Base-by-base conservation (phyloP, 2,797 vertebrate species). In the Muscicapa striata region DNA sequence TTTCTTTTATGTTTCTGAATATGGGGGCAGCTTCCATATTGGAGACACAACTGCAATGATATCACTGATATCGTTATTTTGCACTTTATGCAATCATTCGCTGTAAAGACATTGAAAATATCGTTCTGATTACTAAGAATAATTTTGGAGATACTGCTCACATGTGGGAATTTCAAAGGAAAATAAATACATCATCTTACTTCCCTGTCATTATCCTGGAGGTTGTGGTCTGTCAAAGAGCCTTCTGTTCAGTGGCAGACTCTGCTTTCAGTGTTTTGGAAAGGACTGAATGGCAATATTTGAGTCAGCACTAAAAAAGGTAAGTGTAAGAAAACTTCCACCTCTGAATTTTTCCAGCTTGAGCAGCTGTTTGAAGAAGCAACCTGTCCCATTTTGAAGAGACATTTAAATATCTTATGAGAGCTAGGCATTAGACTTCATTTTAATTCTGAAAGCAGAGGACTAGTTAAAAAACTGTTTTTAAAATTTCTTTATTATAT, bases 331-430 rank as follows among this genome's bases (percentile, higher is more conserved):
- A 80, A 91, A 89, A 70, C 11, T 10, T 84, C 22, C 30, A 55
- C 15, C 30, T 92, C 75, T 81, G 52, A 83, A 69, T 81, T 91
- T 87, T 84, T 93, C 51, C 79, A 87, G 32, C n/a, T 45, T 90
- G 34, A 85, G 15, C 46, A 89, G 34, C 59, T 52, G 6, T 82
- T 77, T 79, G 36, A 84, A 95, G 58, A 57, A 95, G 63, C 55
- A 88, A 54, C 32, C 41, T 72, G 21, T 32, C 36, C 40, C 34
- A 30, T 55, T 79, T 90, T 79, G 41, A 58, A 59, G 52, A 74
- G 6, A 54, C 2, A n/a, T 83, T 79, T 68, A 72, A 26, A 36
- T 68, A 2, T 34, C 40, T 77, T 80, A 51, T 27, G 34, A 75
- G 9, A 87, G 18, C 15, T 57, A 87, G 27, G 20, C 30, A 21